These are phyloP conservation scores for Turritopsis dohrnii DNA, from an alignment of 30 jellyfish, hydroid and myxozoan genomes.

Conservation along the genomic window DNA sequence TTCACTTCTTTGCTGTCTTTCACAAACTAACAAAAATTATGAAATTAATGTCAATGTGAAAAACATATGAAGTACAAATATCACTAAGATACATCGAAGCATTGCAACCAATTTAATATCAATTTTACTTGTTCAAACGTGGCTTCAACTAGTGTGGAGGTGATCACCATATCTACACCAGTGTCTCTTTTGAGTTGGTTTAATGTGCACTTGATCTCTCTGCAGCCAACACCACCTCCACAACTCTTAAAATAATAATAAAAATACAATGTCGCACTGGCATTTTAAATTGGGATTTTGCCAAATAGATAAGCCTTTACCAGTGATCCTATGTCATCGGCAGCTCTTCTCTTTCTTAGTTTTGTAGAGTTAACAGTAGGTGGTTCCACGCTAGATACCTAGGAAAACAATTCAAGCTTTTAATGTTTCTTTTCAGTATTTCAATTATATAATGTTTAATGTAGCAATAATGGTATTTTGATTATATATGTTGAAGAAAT, in stretches of 20 bases:
- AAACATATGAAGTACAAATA: not conserved
- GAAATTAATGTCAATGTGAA: not conserved
- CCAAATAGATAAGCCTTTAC: no score
- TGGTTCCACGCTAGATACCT: not conserved
- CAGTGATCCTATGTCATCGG: not conserved
- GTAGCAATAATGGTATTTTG: no score
- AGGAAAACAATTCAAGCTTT: no score
- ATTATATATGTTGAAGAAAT: no score
- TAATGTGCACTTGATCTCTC: conserved; percentile 12
- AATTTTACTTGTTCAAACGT: conserved; percentile 60
- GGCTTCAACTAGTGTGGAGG: conserved; percentile 70
- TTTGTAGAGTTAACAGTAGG: not conserved
- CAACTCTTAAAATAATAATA: conserved; percentile 15
- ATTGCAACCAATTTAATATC: not conserved
- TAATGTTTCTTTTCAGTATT: no score
- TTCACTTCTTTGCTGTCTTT: conserved; percentile 18
- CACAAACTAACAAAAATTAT: conserved; percentile 9
- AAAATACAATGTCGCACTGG: not conserved
- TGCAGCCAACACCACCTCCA: conserved; percentile 25
- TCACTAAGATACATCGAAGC: not conserved
- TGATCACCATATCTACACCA: conserved; percentile 41
- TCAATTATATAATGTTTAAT: no score
- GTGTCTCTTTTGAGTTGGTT: conserved; percentile 6
- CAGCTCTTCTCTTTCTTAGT: not conserved
- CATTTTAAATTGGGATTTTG: no score